phyloP scores from a whole-genome alignment of 2,888 invertebrate species.

The Theodoxus fluviatilis region DNA sequence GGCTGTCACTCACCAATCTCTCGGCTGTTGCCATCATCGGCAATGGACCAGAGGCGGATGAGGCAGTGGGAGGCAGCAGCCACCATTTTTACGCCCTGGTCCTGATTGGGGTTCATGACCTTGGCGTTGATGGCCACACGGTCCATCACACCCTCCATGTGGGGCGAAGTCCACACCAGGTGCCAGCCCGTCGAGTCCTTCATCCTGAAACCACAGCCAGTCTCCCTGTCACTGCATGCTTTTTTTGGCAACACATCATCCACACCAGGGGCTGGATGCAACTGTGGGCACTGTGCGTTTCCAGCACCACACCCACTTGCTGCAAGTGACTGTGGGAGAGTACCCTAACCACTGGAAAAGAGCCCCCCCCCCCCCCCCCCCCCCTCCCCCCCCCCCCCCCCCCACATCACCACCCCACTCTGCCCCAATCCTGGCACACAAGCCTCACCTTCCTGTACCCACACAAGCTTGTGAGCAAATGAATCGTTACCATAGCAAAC shows the following conservation, averaged over 20 bases:
- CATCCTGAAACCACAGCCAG: conserved; percentile 70
- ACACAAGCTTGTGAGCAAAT: too few relatives aligned
- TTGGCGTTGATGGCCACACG: conserved; percentile 85
- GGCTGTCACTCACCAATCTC: conserved; percentile 78
- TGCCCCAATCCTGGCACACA: too few relatives aligned
- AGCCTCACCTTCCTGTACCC: too few relatives aligned
- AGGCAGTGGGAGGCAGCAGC: conserved; percentile 81
- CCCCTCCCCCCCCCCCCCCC: too few relatives aligned
- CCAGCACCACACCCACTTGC: neutral
- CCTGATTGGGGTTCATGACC: conserved; percentile 62
- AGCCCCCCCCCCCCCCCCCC: too few relatives aligned
- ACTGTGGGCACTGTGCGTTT: neutral
- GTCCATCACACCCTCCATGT: conserved; percentile 87
- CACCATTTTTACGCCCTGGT: conserved; percentile 77
- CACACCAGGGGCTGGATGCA: neutral
- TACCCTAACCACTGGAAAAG: too few relatives aligned
- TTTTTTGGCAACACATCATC: too few relatives aligned
- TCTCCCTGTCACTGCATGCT: neutral
- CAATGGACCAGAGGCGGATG: conserved; percentile 81
- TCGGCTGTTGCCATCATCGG: conserved; percentile 77
- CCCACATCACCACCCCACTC: too few relatives aligned
- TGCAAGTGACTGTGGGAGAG: neutral
- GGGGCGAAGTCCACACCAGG: conserved; percentile 89
- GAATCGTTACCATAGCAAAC: too few relatives aligned
- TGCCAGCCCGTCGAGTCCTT: conserved; percentile 98